Evolutionary conservation across 2,113 vertebrate species (phyloP).

Genomic region (Lanius ludovicianus): DNA sequence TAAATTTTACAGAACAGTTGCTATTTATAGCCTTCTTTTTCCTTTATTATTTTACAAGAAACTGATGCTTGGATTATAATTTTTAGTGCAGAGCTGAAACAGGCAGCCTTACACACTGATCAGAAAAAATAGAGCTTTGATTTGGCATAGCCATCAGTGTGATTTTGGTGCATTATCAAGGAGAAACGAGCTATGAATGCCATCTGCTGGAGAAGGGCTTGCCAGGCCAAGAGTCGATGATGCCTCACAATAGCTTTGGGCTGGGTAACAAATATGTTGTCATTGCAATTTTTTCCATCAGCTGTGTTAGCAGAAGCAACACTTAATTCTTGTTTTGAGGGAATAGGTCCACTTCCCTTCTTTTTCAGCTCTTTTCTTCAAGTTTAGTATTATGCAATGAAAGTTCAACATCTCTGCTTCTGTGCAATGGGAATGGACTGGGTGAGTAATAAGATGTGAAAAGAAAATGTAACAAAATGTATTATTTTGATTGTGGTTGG

Average conservation of each 20-base stretch:
- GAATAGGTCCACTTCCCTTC: background rate
- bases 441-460: background rate
- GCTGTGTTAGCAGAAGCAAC: background rate
- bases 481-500: background rate
- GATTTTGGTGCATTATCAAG: background rate
- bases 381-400: background rate
- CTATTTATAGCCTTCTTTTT: background rate
- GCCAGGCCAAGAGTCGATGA: background rate
- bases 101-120: background rate
- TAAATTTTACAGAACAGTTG: background rate
- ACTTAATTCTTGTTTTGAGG: background rate
- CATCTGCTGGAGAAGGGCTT: slow-evolving; percentile 52
- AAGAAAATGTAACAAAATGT: background rate
- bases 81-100: background rate
- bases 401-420: background rate
- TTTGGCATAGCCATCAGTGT: background rate
- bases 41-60: slow-evolving; percentile 13
- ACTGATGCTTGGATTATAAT: background rate
- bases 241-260: background rate
- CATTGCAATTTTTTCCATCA: background rate
- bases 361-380: background rate
- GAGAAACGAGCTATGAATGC: slow-evolving; percentile 39
- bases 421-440: background rate
- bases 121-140: background rate
- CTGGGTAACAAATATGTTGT: background rate